Evolutionary conservation across 2,113 vertebrate species (phyloP), one percentile per base, ranked within the genome.

Genomic region (Saguinus imperator): DNA sequence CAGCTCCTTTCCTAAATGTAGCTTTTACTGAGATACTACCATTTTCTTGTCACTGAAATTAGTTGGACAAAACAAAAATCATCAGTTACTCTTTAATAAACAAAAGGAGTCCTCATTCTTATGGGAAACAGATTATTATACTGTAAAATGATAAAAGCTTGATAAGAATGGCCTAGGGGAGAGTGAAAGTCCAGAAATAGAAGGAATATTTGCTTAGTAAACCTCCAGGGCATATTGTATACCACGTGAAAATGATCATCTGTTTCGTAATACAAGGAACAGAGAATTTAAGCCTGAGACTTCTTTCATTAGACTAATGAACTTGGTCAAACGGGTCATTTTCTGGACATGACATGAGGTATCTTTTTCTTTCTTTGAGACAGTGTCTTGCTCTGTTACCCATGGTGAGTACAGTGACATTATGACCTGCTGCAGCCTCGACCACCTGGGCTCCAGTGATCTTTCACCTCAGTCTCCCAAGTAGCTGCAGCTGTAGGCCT

Each of bases 261-360:
- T 89, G 17, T n/a, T 91, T 91, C 66, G 35, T 88, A 64, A 73
- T 94, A 91, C 32, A 94, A 73, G 80, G 45, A 79, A 80, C 18
- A 88, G 35, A 91, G 25, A 37, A 72, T 32, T 88, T 77, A 66
- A 90, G 35, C 66, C 35, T 40, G 11, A 73, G 11, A 81, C 25
- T 48, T 93, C 12, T 87, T 35, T 45, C 14, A 20, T 76, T 73
- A 89, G 48, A 83, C 50, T 82, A n/a, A 18, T 52, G 16, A 77
- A 64, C n/a, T 82, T 95, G 21, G 20, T 89, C 52, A 90, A n/a
- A 82, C 76, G 58, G 43, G 2, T 77, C 89, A 70, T 23, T 52
- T 76, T 77, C 48, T 96, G 76, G n/a, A 29, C 32, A 64, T 64
- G 61, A 64, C 61, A 14, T 64, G 27, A 64, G 12, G 61, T 64